phyloP scores from a whole-genome alignment of 2,113 vertebrate species.

The Junco hyemalis region DNA sequence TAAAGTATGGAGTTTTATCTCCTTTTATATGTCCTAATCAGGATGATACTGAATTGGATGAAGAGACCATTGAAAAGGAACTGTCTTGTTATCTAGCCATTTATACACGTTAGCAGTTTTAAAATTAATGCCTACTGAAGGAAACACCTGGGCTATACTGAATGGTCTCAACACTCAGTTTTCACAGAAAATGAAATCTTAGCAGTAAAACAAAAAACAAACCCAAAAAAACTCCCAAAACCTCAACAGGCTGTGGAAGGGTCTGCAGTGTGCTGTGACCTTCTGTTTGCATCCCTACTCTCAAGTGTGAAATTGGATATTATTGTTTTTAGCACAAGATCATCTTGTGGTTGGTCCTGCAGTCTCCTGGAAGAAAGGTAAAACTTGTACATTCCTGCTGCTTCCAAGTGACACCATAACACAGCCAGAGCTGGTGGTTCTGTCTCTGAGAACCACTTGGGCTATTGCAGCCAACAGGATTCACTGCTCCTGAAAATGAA shows the following conservation, averaged over 20 bases:
- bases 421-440: background rate
- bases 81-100: background rate
- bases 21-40: background rate
- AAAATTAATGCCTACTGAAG: background rate
- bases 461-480: background rate
- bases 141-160: background rate
- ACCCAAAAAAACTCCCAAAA: too few relatives aligned
- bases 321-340: background rate
- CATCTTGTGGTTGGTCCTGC: background rate
- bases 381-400: background rate
- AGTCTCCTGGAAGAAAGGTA: background rate
- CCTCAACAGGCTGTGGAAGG: background rate
- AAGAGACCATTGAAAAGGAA: background rate
- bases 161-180: background rate
- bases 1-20: background rate
- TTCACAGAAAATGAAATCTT: background rate
- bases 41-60: background rate
- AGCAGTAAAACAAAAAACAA: background rate
- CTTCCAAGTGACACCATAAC: background rate
- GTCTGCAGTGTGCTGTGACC: background rate
- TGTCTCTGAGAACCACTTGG: background rate
- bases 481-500: background rate
- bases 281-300: background rate
- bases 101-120: background rate
- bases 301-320: background rate